phyloP scores from a whole-genome alignment of 2,113 vertebrate genomes.

The Syngnathus typhle region DNA sequence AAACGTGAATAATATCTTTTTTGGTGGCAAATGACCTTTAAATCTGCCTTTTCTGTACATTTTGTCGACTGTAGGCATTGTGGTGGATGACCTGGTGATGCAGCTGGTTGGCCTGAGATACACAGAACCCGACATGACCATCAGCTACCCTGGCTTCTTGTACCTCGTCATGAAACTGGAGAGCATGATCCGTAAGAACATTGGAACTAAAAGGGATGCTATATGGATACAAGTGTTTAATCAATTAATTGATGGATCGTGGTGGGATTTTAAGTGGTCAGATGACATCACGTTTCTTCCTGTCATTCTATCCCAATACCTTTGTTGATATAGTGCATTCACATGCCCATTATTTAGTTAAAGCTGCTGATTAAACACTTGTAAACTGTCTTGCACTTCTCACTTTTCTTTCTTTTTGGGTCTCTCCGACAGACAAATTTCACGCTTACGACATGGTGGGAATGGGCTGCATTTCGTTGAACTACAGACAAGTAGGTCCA shows the following conservation, averaged over 20 bases:
- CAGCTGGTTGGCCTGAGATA: conserved; percentile 70
- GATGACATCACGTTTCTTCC: not conserved
- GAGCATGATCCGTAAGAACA: conserved; percentile 68
- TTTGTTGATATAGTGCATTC: not conserved
- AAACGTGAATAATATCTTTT: not conserved
- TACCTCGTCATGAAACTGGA: conserved; percentile 70
- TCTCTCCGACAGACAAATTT: conserved; percentile 58
- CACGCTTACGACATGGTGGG: conserved; percentile 58
- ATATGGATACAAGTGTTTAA: not conserved
- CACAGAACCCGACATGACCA: conserved; percentile 65
- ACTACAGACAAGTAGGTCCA: conserved; percentile 63
- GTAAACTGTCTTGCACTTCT: not conserved
- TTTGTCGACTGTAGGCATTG: conserved; percentile 55
- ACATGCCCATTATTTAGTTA: not conserved
- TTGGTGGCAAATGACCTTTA: not conserved
- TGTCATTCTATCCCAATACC: not conserved
- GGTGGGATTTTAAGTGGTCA: not conserved
- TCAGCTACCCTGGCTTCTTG: conserved; percentile 73
- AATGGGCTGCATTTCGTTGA: conserved; percentile 55
- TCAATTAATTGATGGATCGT: not conserved
- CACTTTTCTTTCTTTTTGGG: not conserved
- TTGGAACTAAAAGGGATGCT: not conserved
- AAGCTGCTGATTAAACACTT: not conserved
- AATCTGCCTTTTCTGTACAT: not conserved
- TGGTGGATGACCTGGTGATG: conserved; percentile 64